phyloP scores from a whole-genome alignment of 1,140 invertebrate species.

The Hyles euphorbiae region DNA sequence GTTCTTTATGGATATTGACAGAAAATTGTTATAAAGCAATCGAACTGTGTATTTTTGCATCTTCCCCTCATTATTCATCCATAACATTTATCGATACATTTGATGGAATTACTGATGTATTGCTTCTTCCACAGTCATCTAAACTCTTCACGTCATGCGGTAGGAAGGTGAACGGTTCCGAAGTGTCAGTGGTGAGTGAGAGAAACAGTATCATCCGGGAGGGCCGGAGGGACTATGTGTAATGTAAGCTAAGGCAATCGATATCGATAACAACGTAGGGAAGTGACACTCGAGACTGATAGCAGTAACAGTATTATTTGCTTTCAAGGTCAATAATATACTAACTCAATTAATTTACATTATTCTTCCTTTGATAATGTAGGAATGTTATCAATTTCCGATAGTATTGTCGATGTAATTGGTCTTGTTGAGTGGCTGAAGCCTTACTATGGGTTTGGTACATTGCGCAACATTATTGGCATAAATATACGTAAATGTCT shows the following conservation, averaged over 20 bases:
- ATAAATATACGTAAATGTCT: too few relatives aligned
- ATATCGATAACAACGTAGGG: conserved; percentile 8
- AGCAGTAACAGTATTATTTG: conserved; percentile 28
- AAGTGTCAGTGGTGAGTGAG: conserved; percentile 64
- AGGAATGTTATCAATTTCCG: not conserved
- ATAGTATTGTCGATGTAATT: too few relatives aligned
- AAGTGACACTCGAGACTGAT: conserved; percentile 26
- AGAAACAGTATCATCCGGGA: conserved; percentile 51
- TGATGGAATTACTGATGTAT: not conserved
- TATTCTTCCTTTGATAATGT: not conserved
- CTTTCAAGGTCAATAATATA: conserved; percentile 15
- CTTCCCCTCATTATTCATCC: too few relatives aligned
- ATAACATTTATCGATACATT: not conserved
- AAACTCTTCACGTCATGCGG: conserved; percentile 48
- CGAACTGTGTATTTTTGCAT: too few relatives aligned
- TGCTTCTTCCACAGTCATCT: conserved; percentile 42
- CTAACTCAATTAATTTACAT: not conserved
- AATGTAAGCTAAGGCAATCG: conserved; percentile 19
- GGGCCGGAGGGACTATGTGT: conserved; percentile 59
- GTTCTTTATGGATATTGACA: too few relatives aligned
- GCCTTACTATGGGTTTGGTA: too few relatives aligned
- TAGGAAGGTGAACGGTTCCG: conserved; percentile 57
- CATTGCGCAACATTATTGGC: too few relatives aligned
- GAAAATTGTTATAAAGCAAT: too few relatives aligned
- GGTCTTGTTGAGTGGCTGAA: too few relatives aligned